These are phyloP conservation scores for Pseudococcus viburni DNA, from an alignment of 2,888 invertebrate genomes.

Conservation along the genomic window DNA sequence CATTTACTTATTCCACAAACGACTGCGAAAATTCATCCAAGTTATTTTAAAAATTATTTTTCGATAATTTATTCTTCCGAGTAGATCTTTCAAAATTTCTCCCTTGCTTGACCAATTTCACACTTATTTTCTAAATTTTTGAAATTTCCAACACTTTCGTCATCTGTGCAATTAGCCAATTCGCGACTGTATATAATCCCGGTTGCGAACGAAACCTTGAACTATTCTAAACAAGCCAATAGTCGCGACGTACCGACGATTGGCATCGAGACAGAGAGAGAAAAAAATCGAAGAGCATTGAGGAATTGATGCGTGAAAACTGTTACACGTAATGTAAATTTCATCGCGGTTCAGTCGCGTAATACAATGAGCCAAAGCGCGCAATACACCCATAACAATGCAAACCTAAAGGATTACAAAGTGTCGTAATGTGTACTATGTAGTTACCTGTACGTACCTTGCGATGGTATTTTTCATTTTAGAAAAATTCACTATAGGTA, in stretches of 20 bases:
- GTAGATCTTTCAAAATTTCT: no score
- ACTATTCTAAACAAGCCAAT: not conserved
- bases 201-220: not conserved
- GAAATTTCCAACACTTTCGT: not conserved
- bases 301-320: slow-evolving; percentile 44
- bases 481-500: no score
- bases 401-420: not conserved
- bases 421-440: not conserved
- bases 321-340: slow-evolving; percentile 38
- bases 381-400: slow-evolving; percentile 6
- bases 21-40: no score
- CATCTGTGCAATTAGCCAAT: not conserved
- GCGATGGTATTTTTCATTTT: no score
- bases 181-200: not conserved
- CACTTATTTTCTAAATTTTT: not conserved
- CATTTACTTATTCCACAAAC: no score
- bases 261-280: not conserved
- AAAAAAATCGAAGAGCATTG: slow-evolving; percentile 41
- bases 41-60: no score
- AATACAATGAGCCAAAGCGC: slow-evolving; percentile 7
- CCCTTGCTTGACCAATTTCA: not conserved
- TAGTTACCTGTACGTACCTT: no score
- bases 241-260: not conserved
- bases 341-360: slow-evolving; percentile 35
- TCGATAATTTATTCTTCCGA: no score